A percentile compares a stretch with the other conserved stretches of the same genome.
Evolutionary conservation across 2,113 vertebrate genomes (phyloP).

Genomic region (Stegastes partitus): DNA sequence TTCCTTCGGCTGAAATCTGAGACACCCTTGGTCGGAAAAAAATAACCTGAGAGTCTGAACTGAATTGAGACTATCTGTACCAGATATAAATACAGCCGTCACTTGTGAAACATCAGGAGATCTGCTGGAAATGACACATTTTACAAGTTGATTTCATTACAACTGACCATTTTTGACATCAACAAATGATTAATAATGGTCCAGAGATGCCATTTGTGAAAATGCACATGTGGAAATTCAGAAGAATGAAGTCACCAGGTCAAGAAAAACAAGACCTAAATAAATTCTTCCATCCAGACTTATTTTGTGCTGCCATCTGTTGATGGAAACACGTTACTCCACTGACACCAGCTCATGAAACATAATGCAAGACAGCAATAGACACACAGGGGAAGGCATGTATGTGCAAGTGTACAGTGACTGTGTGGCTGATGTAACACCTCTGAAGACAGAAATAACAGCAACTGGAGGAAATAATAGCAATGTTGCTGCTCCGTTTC

Average conservation of each 20-base stretch:
- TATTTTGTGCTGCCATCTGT: slow-evolving; percentile 76
- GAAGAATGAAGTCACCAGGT: slow-evolving; percentile 65
- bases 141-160: neutral
- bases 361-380: slow-evolving; percentile 37
- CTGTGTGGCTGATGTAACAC: neutral
- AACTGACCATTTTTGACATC: neutral
- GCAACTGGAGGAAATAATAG: neutral
- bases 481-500: neutral
- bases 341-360: slow-evolving; percentile 32
- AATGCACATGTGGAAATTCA: neutral
- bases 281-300: slow-evolving; percentile 47
- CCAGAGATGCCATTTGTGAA: too few species aligned
- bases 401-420: slow-evolving; percentile 5
- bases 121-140: slow-evolving; percentile 6
- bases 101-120: slow-evolving; percentile 25
- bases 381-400: slow-evolving; percentile 16
- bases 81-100: slow-evolving; percentile 24
- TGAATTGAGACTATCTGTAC: slow-evolving; percentile 19
- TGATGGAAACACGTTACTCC: slow-evolving; percentile 55
- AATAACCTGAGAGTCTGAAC: slow-evolving; percentile 41
- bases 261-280: slow-evolving; percentile 73
- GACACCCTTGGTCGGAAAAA: slow-evolving; percentile 33
- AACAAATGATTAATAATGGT: neutral
- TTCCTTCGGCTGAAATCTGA: slow-evolving; percentile 53
- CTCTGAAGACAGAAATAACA: slow-evolving; percentile 23